Evolutionary conservation across 2,888 invertebrate genomes (phyloP).

Genomic region (Anaspis maculata): DNA sequence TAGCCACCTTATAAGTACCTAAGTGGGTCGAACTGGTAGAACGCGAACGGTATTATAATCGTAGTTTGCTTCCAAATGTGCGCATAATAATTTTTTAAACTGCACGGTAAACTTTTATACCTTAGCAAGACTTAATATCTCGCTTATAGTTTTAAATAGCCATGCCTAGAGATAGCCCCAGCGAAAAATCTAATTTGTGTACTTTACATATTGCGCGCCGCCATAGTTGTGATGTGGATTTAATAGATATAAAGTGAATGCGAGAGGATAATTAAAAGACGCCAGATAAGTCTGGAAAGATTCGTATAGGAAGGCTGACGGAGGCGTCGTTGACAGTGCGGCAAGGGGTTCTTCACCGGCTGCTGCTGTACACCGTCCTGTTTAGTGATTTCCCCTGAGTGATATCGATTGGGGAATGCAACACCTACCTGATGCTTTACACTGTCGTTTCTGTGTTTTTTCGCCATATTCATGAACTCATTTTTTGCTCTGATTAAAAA

Average conservation of each 20-base stretch:
- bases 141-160: too few relatives aligned
- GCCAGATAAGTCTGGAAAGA: constrained; percentile 26
- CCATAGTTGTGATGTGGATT: constrained; percentile 20
- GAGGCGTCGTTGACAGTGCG: constrained; percentile 26
- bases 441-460: constrained; percentile 7
- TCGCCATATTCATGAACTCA: constrained; percentile 2
- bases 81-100: too few relatives aligned
- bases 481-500: constrained; percentile 13
- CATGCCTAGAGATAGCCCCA: too few relatives aligned
- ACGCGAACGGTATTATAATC: too few relatives aligned
- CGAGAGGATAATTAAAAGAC: constrained; percentile 30
- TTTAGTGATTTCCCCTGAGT: constrained; percentile 42
- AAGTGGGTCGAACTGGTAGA: too few relatives aligned
- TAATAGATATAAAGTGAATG: constrained; percentile 21
- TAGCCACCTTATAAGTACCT: too few relatives aligned
- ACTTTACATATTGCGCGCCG: constrained; percentile 7
- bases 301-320: constrained; percentile 18
- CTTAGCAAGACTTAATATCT: too few relatives aligned
- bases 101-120: too few relatives aligned
- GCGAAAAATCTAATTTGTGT: constrained; percentile 10
- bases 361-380: constrained; percentile 29
- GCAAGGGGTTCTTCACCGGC: constrained; percentile 14
- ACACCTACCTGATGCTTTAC: constrained; percentile 29
- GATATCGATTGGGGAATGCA: constrained; percentile 40
- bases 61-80: too few relatives aligned